Evolutionary conservation across 1,140 invertebrate species (phyloP).

Genomic region (Conus ventricosus): DNA sequence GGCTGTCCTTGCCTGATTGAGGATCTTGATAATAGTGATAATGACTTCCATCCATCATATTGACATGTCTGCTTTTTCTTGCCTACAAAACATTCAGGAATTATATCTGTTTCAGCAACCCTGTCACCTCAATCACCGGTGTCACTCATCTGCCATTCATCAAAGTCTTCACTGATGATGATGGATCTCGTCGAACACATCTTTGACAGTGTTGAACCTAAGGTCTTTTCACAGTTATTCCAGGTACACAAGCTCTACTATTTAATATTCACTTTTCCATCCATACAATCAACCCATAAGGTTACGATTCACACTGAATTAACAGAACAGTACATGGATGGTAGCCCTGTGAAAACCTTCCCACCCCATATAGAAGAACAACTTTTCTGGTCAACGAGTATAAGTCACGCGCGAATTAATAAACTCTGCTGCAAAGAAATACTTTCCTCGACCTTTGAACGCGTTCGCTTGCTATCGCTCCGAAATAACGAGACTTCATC

Average conservation of each 20-base stretch:
- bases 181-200: not conserved
- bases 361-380: not conserved
- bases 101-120: slow-evolving; percentile 27
- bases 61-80: not conserved
- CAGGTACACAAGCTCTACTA: not conserved
- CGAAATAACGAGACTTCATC: slow-evolving; percentile 51
- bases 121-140: not conserved
- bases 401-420: not conserved
- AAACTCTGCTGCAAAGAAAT: slow-evolving; percentile 1
- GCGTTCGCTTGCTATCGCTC: slow-evolving; percentile 41
- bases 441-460: not conserved
- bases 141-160: not conserved
- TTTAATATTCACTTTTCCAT: not conserved
- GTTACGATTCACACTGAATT: not conserved
- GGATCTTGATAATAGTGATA: slow-evolving; percentile 26
- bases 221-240: slow-evolving; percentile 10
- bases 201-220: not conserved
- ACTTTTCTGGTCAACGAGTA: not conserved
- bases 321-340: not conserved
- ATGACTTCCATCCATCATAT: slow-evolving; percentile 19
- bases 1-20: not conserved
- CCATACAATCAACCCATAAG: not conserved
- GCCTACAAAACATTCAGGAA: slow-evolving; percentile 11
- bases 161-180: not conserved
- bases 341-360: not conserved